These are phyloP conservation scores for Acrobasis repandana DNA, from an alignment of 2,888 invertebrate genomes.

Conservation along the genomic window DNA sequence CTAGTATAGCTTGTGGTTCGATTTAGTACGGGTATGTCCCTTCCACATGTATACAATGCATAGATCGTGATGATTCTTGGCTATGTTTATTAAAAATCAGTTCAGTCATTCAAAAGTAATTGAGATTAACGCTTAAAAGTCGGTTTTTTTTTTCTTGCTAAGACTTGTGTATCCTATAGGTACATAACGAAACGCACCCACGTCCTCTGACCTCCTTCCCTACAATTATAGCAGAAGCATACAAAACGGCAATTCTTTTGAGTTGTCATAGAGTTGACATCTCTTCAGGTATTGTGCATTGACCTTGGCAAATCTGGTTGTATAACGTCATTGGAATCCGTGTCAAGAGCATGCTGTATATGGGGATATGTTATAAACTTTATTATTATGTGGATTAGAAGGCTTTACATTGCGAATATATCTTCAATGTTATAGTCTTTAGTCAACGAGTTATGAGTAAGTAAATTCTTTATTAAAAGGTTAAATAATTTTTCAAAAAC, in stretches of 20 bases:
- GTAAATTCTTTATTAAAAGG: too few species aligned
- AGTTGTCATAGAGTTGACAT: slow-evolving; percentile 54
- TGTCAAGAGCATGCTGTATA: slow-evolving; percentile 39
- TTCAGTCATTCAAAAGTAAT: too few species aligned
- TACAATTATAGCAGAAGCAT: neutral
- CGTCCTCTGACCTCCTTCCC: slow-evolving; percentile 5
- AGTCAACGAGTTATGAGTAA: neutral
- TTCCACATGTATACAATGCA: too few species aligned
- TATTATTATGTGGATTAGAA: slow-evolving; percentile 7
- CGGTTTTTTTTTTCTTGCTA: too few species aligned
- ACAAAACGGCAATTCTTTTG: slow-evolving; percentile 56
- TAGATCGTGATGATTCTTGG: too few species aligned
- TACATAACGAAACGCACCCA: neutral
- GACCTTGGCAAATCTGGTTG: slow-evolving; percentile 41
- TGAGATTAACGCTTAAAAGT: too few species aligned
- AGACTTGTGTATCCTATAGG: neutral
- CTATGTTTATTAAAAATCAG: too few species aligned
- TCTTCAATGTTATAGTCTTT: slow-evolving; percentile 6
- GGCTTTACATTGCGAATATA: neutral
- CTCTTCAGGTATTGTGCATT: slow-evolving; percentile 44
- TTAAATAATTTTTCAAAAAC: too few species aligned
- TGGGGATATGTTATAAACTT: slow-evolving; percentile 14
- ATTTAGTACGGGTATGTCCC: too few species aligned
- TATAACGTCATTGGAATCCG: slow-evolving; percentile 35
- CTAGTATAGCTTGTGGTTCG: too few species aligned